Evolutionary conservation across 2,888 invertebrate genomes (phyloP).

Genomic region (Erpobdella octoculata): DNA sequence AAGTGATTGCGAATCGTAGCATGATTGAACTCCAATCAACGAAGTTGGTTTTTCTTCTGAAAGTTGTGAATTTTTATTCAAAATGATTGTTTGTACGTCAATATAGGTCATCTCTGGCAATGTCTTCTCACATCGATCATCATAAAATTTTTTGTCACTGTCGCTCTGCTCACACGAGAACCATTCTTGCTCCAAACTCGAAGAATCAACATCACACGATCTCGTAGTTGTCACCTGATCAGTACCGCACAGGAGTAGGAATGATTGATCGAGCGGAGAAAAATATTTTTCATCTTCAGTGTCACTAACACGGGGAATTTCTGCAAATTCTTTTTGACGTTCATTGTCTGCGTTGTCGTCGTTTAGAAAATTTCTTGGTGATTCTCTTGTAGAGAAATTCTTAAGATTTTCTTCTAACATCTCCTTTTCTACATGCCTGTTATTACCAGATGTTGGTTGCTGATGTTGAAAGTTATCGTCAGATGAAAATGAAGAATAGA

Average conservation of each 20-base stretch:
- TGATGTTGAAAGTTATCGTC: no score
- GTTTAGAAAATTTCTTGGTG: no score
- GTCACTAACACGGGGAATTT: not conserved
- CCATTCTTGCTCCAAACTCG: constrained; percentile 2
- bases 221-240: not conserved
- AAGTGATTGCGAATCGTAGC: not conserved
- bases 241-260: not conserved
- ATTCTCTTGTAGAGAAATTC: not conserved
- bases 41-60: not conserved
- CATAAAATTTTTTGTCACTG: not conserved
- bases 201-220: not conserved
- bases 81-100: not conserved
- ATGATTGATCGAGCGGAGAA: not conserved
- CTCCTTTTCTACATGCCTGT: no score
- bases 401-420: constrained; percentile 7
- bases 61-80: not conserved
- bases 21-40: not conserved
- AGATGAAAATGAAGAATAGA: no score
- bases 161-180: constrained; percentile 13
- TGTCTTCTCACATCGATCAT: not conserved
- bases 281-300: not conserved
- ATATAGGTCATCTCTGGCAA: not conserved
- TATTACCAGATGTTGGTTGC: no score
- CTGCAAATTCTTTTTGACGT: not conserved
- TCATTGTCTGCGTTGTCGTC: not conserved